phyloP scores from a whole-genome alignment of 2,797 vertebrate species.

The Siniperca scherzeri region DNA sequence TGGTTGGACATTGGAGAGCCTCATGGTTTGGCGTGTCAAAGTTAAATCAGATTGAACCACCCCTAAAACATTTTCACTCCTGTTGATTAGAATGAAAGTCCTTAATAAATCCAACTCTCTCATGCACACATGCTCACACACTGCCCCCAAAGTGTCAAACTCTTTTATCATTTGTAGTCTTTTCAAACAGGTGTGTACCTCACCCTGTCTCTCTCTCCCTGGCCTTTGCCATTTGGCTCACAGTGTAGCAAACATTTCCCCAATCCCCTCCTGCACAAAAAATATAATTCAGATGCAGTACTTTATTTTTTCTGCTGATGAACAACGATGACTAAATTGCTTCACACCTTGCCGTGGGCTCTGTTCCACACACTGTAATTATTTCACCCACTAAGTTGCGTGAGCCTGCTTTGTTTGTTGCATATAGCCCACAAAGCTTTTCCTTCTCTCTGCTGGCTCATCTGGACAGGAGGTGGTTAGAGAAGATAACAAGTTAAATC shows the following conservation, averaged over 20 bases:
- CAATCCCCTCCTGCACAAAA: not conserved
- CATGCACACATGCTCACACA: conserved; percentile 2
- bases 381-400: conserved; percentile 36
- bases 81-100: not conserved
- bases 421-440: conserved; percentile 34
- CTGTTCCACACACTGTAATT: conserved; percentile 51
- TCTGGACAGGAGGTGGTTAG: conserved; percentile 1
- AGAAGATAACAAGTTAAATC: conserved; percentile 37
- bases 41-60: not conserved
- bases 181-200: conserved; percentile 54
- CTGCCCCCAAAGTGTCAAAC: not conserved
- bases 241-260: not conserved
- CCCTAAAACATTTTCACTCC: not conserved
- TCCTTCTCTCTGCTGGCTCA: conserved; percentile 13
- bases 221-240: conserved; percentile 49
- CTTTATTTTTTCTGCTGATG: conserved; percentile 38
- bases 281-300: conserved; percentile 15
- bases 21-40: not conserved
- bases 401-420: conserved; percentile 45
- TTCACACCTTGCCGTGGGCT: conserved; percentile 55
- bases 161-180: conserved; percentile 12
- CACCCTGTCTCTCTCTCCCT: conserved; percentile 3
- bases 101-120: conserved; percentile 6
- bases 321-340: conserved; percentile 45
- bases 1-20: not conserved